phyloP scores from a whole-genome alignment of 2,888 invertebrate genomes.

The Lochmaea capreae region DNA sequence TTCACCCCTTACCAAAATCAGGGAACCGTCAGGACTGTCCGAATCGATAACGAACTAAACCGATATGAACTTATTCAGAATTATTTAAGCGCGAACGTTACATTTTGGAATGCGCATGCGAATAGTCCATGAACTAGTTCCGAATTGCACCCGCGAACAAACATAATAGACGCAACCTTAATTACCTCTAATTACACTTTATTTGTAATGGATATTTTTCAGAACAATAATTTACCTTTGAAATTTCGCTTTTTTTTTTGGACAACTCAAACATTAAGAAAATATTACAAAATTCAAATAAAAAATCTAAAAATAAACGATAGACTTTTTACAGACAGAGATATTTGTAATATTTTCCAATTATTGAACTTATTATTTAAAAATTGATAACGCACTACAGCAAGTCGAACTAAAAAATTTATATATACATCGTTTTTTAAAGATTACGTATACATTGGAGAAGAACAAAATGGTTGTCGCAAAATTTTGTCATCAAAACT shows the following conservation, averaged over 20 bases:
- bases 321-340: constrained; percentile 3
- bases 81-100: too few species aligned
- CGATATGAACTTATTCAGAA: too few species aligned
- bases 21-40: too few species aligned
- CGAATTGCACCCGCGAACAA: too few species aligned
- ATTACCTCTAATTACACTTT: too few species aligned
- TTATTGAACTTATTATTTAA: constrained; percentile 26
- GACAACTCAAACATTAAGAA: constrained; percentile 20
- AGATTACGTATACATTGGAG: constrained; percentile 56
- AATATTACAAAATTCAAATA: constrained; percentile 13
- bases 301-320: constrained; percentile 9
- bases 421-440: constrained; percentile 60
- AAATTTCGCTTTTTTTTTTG: constrained; percentile 15
- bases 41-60: too few species aligned
- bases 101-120: too few species aligned
- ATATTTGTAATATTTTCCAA: constrained; percentile 18
- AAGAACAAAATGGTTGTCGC: constrained; percentile 24
- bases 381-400: constrained; percentile 51
- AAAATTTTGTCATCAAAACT: constrained; percentile 16
- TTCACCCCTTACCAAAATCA: too few species aligned
- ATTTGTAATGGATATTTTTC: background rate
- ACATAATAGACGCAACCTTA: too few species aligned
- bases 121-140: too few species aligned
- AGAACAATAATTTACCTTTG: background rate
- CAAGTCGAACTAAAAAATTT: constrained; percentile 51